Conservation (phyloP, 2,113 vertebrate species). For the Chamaea fasciata region DNA sequence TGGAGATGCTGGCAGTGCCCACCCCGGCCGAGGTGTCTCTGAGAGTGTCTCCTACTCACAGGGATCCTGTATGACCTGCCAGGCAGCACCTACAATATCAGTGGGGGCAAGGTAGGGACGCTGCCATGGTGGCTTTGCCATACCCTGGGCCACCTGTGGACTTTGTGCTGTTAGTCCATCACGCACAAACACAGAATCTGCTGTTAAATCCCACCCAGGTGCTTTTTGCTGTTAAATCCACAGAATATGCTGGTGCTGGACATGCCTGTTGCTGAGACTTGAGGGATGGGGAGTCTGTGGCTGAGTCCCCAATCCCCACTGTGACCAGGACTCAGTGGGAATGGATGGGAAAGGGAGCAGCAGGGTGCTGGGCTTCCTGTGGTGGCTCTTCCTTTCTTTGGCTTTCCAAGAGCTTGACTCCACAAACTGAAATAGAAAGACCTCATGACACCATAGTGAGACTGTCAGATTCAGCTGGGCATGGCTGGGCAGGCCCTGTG, state of each 20-base stretch:
- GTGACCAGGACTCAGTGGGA: background rate
- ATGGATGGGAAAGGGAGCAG: background rate
- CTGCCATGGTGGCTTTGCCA: accelerated
- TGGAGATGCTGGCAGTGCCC: background rate
- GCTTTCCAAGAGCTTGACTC: background rate
- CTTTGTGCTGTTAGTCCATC: background rate
- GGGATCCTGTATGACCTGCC: conserved; percentile 33
- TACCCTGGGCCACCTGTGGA: background rate
- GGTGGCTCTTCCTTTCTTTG: background rate
- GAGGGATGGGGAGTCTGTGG: background rate
- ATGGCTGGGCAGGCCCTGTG: background rate
- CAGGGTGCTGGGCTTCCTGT: too few species aligned
- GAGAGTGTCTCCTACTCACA: background rate
- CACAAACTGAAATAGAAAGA: background rate
- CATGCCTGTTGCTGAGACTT: background rate
- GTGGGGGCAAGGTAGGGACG: background rate
- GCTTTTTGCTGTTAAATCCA: background rate
- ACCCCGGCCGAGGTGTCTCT: accelerated
- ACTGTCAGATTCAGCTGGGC: background rate
- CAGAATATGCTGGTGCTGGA: conserved; percentile 14
- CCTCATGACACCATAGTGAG: accelerated
- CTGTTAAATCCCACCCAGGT: background rate
- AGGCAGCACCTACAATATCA: background rate
- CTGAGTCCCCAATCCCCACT: accelerated
- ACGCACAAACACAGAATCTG: background rate